Conservation (phyloP, 2,797 vertebrate species). For the Poeciliopsis turneri region DNA sequence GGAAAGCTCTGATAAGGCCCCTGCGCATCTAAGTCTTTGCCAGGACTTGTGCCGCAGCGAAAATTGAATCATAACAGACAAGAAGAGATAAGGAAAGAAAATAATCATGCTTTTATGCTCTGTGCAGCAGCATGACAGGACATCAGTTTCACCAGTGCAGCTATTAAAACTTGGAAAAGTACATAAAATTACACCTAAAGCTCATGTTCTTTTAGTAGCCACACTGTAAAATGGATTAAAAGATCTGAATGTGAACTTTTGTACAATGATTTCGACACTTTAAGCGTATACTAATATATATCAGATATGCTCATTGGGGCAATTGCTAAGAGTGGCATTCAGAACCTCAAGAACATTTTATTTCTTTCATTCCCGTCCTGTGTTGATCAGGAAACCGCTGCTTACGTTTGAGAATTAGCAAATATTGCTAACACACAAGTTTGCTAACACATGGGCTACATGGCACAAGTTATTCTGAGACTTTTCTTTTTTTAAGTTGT, state of each 20-base stretch:
- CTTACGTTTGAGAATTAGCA: too few relatives aligned
- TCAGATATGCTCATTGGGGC: too few relatives aligned
- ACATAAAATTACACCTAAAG: conserved; percentile 22
- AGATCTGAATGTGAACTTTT: neutral
- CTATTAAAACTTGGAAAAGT: conserved; percentile 57
- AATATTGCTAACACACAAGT: too few relatives aligned
- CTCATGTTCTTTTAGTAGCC: neutral
- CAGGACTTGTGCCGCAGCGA: conserved; percentile 54
- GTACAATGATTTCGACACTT: neutral
- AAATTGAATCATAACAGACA: conserved; percentile 72
- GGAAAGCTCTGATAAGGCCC: conserved; percentile 71
- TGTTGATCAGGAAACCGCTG: too few relatives aligned
- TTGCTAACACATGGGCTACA: too few relatives aligned
- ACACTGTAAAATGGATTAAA: neutral
- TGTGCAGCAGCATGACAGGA: conserved; percentile 48
- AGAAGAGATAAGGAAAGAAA: conserved; percentile 69
- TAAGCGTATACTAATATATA: neutral
- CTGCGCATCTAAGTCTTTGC: conserved; percentile 61
- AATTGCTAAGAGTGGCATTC: neutral
- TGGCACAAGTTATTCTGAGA: too few relatives aligned
- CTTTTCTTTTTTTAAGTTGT: too few relatives aligned
- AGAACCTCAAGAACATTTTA: too few relatives aligned
- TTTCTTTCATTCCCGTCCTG: too few relatives aligned
- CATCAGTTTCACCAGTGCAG: conserved; percentile 43
- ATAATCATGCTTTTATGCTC: conserved; percentile 67